Evolutionary conservation across 1,140 invertebrate species (phyloP).

Genomic region (Drosophila bocqueti): DNA sequence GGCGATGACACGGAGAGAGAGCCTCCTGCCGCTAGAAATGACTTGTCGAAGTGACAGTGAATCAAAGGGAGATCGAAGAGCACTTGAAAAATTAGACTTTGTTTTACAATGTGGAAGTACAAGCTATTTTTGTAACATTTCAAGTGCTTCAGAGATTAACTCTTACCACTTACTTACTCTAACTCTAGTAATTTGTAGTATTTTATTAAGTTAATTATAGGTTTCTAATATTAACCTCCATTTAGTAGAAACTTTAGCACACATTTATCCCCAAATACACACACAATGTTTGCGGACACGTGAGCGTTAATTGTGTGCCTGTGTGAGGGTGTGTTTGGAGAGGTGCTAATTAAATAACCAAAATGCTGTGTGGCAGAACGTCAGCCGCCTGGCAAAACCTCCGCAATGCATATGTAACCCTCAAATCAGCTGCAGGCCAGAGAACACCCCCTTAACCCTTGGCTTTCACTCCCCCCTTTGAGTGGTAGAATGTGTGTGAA

Average conservation of each 20-base stretch:
- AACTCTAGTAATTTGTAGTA: neutral
- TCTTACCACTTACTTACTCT: too few relatives aligned
- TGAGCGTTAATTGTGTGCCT: conserved; percentile 23
- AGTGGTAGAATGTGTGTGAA: conserved; percentile 70
- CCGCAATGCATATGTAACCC: conserved; percentile 69
- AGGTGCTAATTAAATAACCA: conserved; percentile 71
- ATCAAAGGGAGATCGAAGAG: conserved; percentile 5
- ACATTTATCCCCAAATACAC: conserved; percentile 4
- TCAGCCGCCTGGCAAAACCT: conserved; percentile 28
- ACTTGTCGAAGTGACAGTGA: conserved; percentile 47
- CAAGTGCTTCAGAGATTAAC: too few relatives aligned
- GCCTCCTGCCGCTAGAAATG: conserved; percentile 12
- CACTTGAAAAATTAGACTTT: conserved; percentile 1
- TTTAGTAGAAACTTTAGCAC: conserved; percentile 3
- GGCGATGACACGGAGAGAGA: conserved; percentile 36
- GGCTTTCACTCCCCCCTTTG: neutral
- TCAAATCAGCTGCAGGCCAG: conserved; percentile 32
- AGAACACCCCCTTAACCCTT: conserved; percentile 1
- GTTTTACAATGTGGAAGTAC: conserved; percentile 1
- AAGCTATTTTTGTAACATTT: neutral
- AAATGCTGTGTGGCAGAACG: conserved; percentile 53
- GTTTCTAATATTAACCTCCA: neutral
- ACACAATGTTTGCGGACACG: conserved; percentile 29
- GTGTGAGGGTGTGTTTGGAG: conserved; percentile 8
- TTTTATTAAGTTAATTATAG: neutral